Evolutionary conservation across 2,113 vertebrate species (phyloP).

Genomic region (Calcarius ornatus): DNA sequence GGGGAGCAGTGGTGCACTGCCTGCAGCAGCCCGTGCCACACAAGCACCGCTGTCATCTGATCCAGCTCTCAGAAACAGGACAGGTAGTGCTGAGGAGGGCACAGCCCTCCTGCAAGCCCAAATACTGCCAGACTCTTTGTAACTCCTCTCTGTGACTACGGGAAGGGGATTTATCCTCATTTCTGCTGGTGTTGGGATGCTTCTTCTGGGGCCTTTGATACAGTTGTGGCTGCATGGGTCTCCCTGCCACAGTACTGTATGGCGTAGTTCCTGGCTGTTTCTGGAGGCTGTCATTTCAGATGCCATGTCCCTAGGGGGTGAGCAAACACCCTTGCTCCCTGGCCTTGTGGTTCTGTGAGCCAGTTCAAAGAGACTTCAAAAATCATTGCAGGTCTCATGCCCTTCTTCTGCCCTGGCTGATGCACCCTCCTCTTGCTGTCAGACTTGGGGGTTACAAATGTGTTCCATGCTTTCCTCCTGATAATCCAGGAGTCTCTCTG

Average conservation of each 20-base stretch:
- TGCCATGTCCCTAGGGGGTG: neutral
- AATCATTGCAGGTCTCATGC: neutral
- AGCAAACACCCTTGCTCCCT: neutral
- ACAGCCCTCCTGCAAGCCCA: neutral
- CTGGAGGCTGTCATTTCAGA: neutral
- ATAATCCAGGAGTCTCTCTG: neutral
- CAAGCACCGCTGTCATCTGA: fast-evolving
- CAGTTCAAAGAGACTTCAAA: neutral
- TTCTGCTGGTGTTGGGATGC: neutral
- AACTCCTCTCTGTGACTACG: neutral
- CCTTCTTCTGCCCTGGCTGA: neutral
- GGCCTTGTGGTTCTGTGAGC: neutral
- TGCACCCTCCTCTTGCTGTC: neutral
- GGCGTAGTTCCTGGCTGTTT: neutral
- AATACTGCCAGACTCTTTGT: neutral
- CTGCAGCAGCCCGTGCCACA: neutral
- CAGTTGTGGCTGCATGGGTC: neutral
- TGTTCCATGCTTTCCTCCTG: neutral
- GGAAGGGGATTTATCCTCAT: neutral
- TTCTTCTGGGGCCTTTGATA: neutral
- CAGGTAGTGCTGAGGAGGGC: neutral
- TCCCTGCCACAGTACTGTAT: neutral
- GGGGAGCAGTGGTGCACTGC: fast-evolving
- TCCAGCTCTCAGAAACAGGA: neutral
- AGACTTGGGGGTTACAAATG: neutral